Evolutionary conservation across 1,140 invertebrate genomes (phyloP).

Genomic region (Goniozus legneri): DNA sequence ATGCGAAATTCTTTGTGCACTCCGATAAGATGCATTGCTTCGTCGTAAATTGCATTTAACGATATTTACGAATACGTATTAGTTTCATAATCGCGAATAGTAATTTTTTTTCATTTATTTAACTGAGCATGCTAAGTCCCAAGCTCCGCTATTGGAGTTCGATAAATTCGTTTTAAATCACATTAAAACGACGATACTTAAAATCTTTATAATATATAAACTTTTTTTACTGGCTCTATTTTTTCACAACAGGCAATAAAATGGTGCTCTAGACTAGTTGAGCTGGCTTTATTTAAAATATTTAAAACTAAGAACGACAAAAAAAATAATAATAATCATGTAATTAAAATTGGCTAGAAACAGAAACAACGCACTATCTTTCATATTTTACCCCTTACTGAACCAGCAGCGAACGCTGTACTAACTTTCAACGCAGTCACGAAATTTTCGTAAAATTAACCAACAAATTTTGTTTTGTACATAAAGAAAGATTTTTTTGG

Average conservation of each 20-base stretch:
- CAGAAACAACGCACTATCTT: conserved; percentile 25
- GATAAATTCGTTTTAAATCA: conserved; percentile 41
- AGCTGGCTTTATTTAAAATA: conserved; percentile 47
- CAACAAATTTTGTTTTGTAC: too few species aligned
- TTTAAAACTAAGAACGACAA: conserved; percentile 13
- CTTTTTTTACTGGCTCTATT: conserved; percentile 43
- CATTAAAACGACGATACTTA: conserved; percentile 13
- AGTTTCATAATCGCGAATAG: conserved; percentile 44
- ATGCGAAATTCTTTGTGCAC: conserved; percentile 54
- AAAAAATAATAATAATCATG: conserved; percentile 1
- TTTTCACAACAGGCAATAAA: conserved; percentile 34
- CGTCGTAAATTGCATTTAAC: conserved; percentile 22
- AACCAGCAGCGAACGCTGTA: conserved; percentile 44
- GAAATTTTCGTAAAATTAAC: too few species aligned
- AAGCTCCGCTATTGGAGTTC: conserved; percentile 53
- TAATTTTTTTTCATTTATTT: conserved; percentile 49
- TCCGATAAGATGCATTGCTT: conserved; percentile 20
- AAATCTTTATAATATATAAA: conserved; percentile 16
- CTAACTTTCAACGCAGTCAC: too few species aligned
- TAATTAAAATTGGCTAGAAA: conserved; percentile 44
- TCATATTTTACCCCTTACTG: conserved; percentile 18
- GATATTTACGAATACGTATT: conserved; percentile 16
- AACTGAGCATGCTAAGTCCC: conserved; percentile 58
- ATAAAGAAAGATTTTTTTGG: too few species aligned
- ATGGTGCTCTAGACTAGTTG: conserved; percentile 56